Conservation (phyloP, 2,113 vertebrate species). For the Gymnobelideus leadbeateri region DNA sequence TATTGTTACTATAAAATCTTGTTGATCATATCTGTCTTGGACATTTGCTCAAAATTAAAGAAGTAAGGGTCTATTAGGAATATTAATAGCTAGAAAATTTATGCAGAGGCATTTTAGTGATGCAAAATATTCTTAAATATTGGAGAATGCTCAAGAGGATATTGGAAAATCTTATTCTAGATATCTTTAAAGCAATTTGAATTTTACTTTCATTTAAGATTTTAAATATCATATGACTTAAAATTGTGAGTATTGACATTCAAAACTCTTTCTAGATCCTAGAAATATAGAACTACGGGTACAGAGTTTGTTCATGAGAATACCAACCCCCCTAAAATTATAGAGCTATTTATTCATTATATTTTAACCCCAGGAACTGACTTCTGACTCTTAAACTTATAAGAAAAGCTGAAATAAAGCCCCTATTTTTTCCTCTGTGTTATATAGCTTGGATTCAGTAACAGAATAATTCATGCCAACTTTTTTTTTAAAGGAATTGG, state of each 20-base stretch:
- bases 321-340: not conserved
- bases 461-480: too few species aligned
- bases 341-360: not conserved
- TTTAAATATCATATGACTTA: not conserved
- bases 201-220: not conserved
- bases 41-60: too few species aligned
- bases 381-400: conserved; percentile 35
- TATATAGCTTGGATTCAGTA: not conserved
- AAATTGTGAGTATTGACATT: not conserved
- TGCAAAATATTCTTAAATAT: not conserved
- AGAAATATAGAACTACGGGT: conserved; percentile 5
- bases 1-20: too few species aligned
- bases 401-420: conserved; percentile 10
- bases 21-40: too few species aligned
- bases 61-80: not conserved
- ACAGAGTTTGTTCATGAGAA: conserved; percentile 10
- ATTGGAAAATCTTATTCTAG: not conserved
- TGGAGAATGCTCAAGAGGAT: conserved; percentile 4
- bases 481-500: too few species aligned
- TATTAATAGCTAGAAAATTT: conserved; percentile 25
- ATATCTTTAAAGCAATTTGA: not conserved
- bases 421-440: not conserved
- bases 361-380: not conserved
- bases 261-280: conserved; percentile 40
- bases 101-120: not conserved